Evolutionary conservation across 92 coral and sea anemone genomes (phyloP).

Genomic region (Zoanthus sansibaricus): DNA sequence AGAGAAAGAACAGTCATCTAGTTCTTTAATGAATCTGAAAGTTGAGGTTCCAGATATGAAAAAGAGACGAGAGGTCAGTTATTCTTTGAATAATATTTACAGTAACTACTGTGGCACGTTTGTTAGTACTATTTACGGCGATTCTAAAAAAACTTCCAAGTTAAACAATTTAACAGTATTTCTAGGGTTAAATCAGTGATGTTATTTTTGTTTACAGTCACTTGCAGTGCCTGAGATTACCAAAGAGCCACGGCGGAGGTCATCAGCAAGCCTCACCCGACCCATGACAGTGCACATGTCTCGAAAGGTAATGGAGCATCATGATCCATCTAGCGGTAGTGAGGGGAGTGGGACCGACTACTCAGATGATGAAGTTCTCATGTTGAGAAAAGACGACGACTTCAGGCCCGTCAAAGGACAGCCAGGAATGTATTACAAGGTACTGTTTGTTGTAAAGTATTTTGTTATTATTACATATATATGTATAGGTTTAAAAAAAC

Average conservation of each 20-base stretch:
- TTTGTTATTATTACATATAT: too few species aligned
- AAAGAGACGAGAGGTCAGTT: constrained; percentile 75
- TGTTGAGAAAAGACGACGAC: constrained; percentile 88
- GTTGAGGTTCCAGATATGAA: constrained; percentile 87
- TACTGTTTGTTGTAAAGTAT: background rate
- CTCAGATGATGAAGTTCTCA: constrained; percentile 94
- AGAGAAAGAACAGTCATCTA: constrained; percentile 70
- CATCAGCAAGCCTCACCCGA: constrained; percentile 75
- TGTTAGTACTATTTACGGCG: too few species aligned
- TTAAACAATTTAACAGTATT: too few species aligned
- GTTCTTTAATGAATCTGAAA: constrained; percentile 76
- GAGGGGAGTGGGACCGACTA: constrained; percentile 98
- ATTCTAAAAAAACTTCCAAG: too few species aligned
- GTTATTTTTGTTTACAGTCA: constrained; percentile 53
- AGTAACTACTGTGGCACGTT: background rate
- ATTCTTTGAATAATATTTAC: too few species aligned
- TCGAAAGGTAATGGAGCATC: constrained; percentile 88
- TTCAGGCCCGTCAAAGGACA: constrained; percentile 97
- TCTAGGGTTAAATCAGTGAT: background rate
- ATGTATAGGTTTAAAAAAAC: too few species aligned
- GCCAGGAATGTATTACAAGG: constrained; percentile 99
- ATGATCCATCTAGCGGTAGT: constrained; percentile 71
- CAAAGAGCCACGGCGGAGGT: constrained; percentile 78
- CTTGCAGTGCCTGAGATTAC: constrained; percentile 75
- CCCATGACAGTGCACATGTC: constrained; percentile 96